Evolutionary conservation across 1,140 invertebrate genomes (phyloP).

Genomic region (Chlorops oryzae): DNA sequence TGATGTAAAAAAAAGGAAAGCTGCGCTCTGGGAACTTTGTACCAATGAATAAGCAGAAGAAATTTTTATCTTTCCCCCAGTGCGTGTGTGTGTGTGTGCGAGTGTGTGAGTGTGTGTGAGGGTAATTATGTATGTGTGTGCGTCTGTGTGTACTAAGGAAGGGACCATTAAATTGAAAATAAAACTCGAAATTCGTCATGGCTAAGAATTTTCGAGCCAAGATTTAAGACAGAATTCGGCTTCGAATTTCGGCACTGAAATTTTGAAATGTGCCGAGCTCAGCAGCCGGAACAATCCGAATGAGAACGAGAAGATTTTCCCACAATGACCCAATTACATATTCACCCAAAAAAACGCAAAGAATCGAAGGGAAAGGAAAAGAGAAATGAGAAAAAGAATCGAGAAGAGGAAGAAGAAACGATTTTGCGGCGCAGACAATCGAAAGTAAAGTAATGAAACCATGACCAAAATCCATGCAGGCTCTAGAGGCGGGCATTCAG

Average conservation of each 20-base stretch:
- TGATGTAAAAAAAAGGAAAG: slow-evolving; percentile 29
- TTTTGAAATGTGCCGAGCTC: too few relatives aligned
- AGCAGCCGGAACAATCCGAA: too few relatives aligned
- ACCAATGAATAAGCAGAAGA: too few relatives aligned
- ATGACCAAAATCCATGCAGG: neutral
- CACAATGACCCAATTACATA: slow-evolving; percentile 6
- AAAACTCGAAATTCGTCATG: too few relatives aligned
- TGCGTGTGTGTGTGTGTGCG: neutral
- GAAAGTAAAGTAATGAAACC: neutral
- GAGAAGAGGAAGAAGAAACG: neutral
- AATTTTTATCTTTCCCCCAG: too few relatives aligned
- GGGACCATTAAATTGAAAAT: too few relatives aligned
- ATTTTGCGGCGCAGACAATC: neutral
- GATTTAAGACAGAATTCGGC: too few relatives aligned
- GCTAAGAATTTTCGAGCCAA: too few relatives aligned
- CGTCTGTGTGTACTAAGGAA: too few relatives aligned
- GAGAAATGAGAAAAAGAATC: slow-evolving; percentile 1
- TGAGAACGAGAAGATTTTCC: slow-evolving; percentile 8
- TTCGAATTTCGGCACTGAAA: too few relatives aligned
- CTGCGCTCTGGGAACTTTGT: too few relatives aligned
- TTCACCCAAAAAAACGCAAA: slow-evolving; percentile 1
- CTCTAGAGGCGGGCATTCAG: neutral
- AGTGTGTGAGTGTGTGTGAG: neutral
- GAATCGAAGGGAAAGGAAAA: too few relatives aligned
- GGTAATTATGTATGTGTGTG: neutral